Evolutionary conservation across 2,113 vertebrate species (phyloP).

Genomic region (Hyla sarda): DNA sequence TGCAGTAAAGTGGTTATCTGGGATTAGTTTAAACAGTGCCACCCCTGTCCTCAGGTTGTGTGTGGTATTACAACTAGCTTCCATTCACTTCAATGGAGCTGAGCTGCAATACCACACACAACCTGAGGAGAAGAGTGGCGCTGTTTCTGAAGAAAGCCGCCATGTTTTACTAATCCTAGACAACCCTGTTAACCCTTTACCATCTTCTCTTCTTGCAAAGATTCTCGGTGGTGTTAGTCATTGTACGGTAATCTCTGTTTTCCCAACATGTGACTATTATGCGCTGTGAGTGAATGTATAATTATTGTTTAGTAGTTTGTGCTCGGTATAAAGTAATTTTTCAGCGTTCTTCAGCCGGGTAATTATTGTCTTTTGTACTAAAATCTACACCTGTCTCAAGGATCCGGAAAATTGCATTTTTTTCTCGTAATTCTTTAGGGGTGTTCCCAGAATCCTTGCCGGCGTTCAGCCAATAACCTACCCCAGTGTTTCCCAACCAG

Average conservation of each 20-base stretch:
- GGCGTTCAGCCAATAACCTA: neutral
- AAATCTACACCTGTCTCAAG: conserved; percentile 7
- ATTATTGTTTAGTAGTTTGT: conserved; percentile 49
- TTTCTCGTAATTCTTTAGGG: neutral
- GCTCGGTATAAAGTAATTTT: neutral
- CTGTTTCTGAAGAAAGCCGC: too few relatives aligned
- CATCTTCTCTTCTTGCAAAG: neutral
- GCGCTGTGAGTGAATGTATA: neutral
- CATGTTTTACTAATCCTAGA: too few relatives aligned
- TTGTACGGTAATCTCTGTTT: neutral
- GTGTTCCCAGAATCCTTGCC: neutral
- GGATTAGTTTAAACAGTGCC: too few relatives aligned
- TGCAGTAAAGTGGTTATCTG: too few relatives aligned
- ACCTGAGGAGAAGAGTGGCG: too few relatives aligned
- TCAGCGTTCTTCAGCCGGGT: neutral
- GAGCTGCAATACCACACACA: too few relatives aligned
- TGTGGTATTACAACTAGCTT: too few relatives aligned
- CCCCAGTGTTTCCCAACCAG: too few relatives aligned
- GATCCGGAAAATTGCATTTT: neutral
- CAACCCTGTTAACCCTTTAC: neutral
- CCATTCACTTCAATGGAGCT: too few relatives aligned
- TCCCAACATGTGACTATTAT: conserved; percentile 7
- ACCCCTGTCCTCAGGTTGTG: too few relatives aligned
- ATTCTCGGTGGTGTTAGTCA: neutral
- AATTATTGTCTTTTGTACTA: conserved; percentile 39